These are phyloP conservation scores for Ctena decussata DNA, from an alignment of 2,888 invertebrate species.

Conservation along the genomic window DNA sequence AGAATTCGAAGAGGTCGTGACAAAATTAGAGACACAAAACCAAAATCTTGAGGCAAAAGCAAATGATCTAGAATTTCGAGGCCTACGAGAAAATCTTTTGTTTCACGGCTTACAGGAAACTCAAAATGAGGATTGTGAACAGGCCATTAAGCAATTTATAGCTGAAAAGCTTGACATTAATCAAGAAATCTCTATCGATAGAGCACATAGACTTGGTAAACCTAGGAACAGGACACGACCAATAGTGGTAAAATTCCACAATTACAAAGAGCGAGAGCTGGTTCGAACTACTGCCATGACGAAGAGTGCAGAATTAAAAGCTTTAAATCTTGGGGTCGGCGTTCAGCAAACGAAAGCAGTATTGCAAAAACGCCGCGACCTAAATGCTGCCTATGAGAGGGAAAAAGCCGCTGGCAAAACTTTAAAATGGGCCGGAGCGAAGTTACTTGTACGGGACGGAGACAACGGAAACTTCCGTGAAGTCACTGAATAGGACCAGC, in stretches of 20 bases:
- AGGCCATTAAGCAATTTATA: neutral
- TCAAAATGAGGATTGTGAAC: constrained; percentile 13
- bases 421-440: constrained; percentile 10
- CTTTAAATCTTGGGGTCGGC: constrained; percentile 5
- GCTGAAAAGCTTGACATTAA: neutral
- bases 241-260: constrained; percentile 12
- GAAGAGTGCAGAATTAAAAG: neutral
- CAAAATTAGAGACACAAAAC: constrained; percentile 8
- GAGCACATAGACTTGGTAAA: constrained; percentile 4
- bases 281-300: neutral
- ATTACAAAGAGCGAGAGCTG: constrained; percentile 6
- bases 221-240: neutral
- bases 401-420: neutral
- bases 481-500: constrained; percentile 6
- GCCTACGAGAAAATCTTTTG: constrained; percentile 6
- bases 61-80: constrained; percentile 5
- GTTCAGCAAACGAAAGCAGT: constrained; percentile 9
- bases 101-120: neutral
- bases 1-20: neutral
- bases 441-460: neutral
- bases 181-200: neutral
- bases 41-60: neutral
- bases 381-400: neutral
- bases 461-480: neutral
- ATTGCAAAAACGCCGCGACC: neutral